Evolutionary conservation across 2,888 invertebrate species (phyloP), one percentile per base, ranked within the genome.

Genomic region (Lasioglossum leucozonium): DNA sequence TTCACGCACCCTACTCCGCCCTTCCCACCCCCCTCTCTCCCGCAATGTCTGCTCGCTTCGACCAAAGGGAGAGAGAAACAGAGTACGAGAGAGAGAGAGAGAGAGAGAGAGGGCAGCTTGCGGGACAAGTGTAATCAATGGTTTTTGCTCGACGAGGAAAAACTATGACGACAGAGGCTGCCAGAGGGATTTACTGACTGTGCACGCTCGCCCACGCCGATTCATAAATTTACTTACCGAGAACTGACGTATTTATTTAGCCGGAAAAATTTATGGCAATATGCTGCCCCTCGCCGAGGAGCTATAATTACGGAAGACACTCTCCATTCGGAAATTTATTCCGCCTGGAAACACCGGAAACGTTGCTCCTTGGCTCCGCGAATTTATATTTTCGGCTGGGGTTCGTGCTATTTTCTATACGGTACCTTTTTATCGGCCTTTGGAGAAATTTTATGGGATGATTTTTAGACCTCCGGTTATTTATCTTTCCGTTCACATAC

Each of bases 171-270:
- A 22, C 65, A 58, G 58, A n/a, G 58, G 65, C 16, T 65, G 65
- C 18, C 34, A 65, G 34, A 65, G 34, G 65, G 34, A 34, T 65
- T 65, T 34, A 65, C 65, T 22, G 34, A 65, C 34, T 13, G 34
- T 34, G 8, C 34, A 8, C 34, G 34, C 34, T 18, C 34, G 34
- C 58, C 58, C 26, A 26, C 13, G 58, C 58, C 26, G 58, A 58
- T 65, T 65, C 34, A 65, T 65, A 65, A 65, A 65, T 34, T 30
- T 65, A 65, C 34, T 65, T 65, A 65, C 65, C 6, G 65, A 65
- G 34, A 22, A 1, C 18, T 34, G 34, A 34, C 34, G 65, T 34
- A 34, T 65, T 65, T 65, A 34, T 30, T 65, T 65, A 34, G 34
- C 65, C 22, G 22, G 30, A 34, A 65, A 8, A 65, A 65, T 34